Percentiles rank a stretch among this genome's conserved stretches.
phyloP scores from a whole-genome alignment of 1,140 invertebrate genomes.

The Macrostomum lignano region DNA sequence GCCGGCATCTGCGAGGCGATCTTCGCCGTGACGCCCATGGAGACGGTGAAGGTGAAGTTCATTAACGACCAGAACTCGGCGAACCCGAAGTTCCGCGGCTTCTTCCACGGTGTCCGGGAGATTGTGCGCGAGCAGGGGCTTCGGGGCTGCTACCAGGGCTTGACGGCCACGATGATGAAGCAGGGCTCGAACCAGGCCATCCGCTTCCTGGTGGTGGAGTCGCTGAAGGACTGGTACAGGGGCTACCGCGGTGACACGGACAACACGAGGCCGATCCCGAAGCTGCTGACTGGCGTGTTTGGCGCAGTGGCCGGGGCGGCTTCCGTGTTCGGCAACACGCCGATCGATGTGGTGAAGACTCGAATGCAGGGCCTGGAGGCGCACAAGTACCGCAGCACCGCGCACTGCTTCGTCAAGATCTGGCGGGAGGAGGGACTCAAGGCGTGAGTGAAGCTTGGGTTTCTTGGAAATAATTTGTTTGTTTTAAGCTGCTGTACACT shows the following conservation, averaged over 20 bases:
- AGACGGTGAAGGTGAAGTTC: constrained; percentile 96
- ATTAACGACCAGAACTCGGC: constrained; percentile 65
- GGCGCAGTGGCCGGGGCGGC: constrained; percentile 70
- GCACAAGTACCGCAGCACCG: constrained; percentile 67
- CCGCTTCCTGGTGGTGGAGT: constrained; percentile 84
- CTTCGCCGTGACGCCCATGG: constrained; percentile 91
- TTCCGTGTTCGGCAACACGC: constrained; percentile 87
- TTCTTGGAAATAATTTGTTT: no score
- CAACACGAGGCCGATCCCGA: constrained; percentile 32
- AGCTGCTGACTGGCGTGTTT: constrained; percentile 47
- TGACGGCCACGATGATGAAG: constrained; percentile 77
- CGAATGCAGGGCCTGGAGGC: constrained; percentile 94
- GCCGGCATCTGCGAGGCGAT: constrained; percentile 78
- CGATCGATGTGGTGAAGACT: constrained; percentile 89
- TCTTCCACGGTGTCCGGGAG: constrained; percentile 59
- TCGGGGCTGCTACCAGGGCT: constrained; percentile 65
- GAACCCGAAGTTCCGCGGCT: constrained; percentile 65
- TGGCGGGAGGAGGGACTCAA: constrained; percentile 63
- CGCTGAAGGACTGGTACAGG: constrained; percentile 48
- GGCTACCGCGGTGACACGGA: constrained; percentile 33
- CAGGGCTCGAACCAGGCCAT: constrained; percentile 96
- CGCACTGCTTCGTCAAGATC: constrained; percentile 64
- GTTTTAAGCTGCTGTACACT: no score
- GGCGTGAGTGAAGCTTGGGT: constrained; percentile 34
- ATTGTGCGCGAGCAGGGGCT: constrained; percentile 61